Evolutionary conservation across 2,888 invertebrate species (phyloP), one percentile per base, ranked within the genome.

Genomic region (Lithophane ornitopus): DNA sequence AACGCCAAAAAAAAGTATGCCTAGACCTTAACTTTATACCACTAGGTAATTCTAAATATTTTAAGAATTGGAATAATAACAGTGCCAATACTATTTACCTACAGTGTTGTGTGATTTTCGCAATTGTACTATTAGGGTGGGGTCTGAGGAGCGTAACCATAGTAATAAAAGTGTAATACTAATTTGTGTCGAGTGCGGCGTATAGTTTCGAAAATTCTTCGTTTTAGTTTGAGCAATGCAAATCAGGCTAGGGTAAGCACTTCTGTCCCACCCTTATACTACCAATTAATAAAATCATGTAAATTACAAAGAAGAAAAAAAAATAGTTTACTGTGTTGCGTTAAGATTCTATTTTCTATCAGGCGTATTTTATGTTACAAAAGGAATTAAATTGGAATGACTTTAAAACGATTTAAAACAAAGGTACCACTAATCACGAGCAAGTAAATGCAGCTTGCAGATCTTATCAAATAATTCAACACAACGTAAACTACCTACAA

Each of bases 331-430:
- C 75, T 65, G 76, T 34, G 49, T 59, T 58, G 52, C 44, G 11
- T 34, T 34, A 28, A 74, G 12, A 49, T 41, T 74, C 49, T 73
- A 66, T 54, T 67, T 79, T 75, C 58, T 75, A 54, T 19, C 0
- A 39, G 12, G 46, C 63, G 58, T 65, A 54, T 74, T 79, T 16
- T 52, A 80, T 41, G 22, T 44, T 75, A 65, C 39, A 58, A 77
- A 76, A 46, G 56, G 16, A 80, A 76, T 75, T 34, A 65, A 79
- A 77, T 70, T 73, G 87, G 87, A 87, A 87, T 87, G 86, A 80
- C 67, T 73, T 82, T 49, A 68, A 65, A 66, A 74, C 41, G 61
- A 59, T 77, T 67, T 44, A 75, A 68, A 56, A 65, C 59, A 78
- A 74, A 71, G 63, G 78, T 78, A 82, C 63, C 61, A 71, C 52